A percentile compares a stretch with the other conserved stretches of the same genome.
These are phyloP conservation scores for Chrosomus eos DNA, from an alignment of 2,797 vertebrate species.

Conservation along the genomic window DNA sequence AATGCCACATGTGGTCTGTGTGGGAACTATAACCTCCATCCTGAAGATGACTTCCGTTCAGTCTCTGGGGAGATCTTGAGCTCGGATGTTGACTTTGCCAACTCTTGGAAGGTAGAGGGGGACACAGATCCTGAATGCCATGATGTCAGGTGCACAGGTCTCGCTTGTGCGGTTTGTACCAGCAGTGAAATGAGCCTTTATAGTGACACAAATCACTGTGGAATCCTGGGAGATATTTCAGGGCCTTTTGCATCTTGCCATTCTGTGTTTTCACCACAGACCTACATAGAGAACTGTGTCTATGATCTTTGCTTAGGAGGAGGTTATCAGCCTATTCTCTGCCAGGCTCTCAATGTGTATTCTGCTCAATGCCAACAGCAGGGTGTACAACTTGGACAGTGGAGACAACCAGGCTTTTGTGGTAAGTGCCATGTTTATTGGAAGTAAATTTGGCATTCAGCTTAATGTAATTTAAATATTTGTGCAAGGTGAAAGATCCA, in stretches of 20 bases:
- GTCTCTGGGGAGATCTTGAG: constrained; percentile 50
- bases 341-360: constrained; percentile 69
- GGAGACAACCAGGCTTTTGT: constrained; percentile 71
- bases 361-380: constrained; percentile 71
- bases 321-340: constrained; percentile 71
- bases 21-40: constrained; percentile 68
- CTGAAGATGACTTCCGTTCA: constrained; percentile 70
- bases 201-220: constrained; percentile 59
- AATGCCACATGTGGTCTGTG: constrained; percentile 74
- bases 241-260: constrained; percentile 73
- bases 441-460: not conserved
- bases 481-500: not conserved
- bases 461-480: not conserved
- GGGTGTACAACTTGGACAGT: constrained; percentile 60
- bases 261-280: constrained; percentile 39
- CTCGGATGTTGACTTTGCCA: constrained; percentile 68
- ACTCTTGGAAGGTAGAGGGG: constrained; percentile 65
- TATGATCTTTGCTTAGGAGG: constrained; percentile 70
- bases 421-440: constrained; percentile 61
- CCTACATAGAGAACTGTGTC: constrained; percentile 68
- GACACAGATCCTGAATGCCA: constrained; percentile 60
- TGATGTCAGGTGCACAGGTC: constrained; percentile 50
- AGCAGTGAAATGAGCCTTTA: constrained; percentile 50
- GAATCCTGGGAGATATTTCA: constrained; percentile 59
- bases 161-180: constrained; percentile 58